phyloP scores from a whole-genome alignment of 2,113 vertebrate genomes.

The Cairina moschata region DNA sequence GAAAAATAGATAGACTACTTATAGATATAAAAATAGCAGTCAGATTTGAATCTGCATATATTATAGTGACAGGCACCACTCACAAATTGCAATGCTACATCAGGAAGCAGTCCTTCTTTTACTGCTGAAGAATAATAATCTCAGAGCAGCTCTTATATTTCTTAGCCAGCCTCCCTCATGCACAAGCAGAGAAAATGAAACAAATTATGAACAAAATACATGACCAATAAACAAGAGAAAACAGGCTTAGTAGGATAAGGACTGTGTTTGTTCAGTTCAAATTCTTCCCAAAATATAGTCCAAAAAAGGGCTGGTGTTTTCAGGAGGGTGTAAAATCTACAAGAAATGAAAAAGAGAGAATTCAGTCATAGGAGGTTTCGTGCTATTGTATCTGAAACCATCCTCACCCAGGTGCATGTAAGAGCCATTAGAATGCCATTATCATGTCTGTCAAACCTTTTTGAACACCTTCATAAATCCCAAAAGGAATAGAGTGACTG shows the following conservation, averaged over 20 bases:
- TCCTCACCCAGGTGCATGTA: not conserved
- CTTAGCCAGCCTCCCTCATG: not conserved
- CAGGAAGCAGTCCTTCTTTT: conserved; percentile 4
- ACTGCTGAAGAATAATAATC: conserved; percentile 20
- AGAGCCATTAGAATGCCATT: not conserved
- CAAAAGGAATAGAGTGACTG: not conserved
- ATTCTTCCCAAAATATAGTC: not conserved
- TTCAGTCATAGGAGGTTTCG: not conserved
- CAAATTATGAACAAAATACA: not conserved
- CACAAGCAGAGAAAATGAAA: not conserved
- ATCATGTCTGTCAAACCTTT: not conserved
- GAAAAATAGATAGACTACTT: not conserved
- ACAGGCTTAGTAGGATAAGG: not conserved
- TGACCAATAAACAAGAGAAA: not conserved
- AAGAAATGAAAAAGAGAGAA: not conserved
- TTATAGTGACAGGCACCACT: conserved; percentile 12
- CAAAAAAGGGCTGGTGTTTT: not conserved
- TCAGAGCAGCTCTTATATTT: not conserved
- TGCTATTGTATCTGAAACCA: not conserved
- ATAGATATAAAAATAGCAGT: not conserved
- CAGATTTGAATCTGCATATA: conserved; percentile 13
- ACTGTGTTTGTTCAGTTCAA: not conserved
- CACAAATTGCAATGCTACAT: not conserved
- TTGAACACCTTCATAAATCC: not conserved
- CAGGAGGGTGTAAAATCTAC: not conserved